Percentiles rank a stretch among this genome's conserved stretches.
phyloP scores from a whole-genome alignment of 2,113 vertebrate genomes.

The Hemibagrus wyckioides region DNA sequence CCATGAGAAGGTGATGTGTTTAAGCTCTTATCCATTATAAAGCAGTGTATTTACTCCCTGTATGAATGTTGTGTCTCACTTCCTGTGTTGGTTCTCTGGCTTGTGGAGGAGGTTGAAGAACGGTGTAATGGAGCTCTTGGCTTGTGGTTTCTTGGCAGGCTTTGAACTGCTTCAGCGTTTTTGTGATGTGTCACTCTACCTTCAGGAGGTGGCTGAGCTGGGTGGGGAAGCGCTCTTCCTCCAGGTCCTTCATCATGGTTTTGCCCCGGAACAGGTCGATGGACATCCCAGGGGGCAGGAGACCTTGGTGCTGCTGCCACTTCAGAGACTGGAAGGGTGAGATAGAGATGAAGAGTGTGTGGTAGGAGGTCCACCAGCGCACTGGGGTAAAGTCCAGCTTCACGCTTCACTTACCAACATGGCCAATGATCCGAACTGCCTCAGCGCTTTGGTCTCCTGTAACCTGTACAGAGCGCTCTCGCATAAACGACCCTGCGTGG shows the following conservation, averaged over 20 bases:
- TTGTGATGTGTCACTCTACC: constrained; percentile 66
- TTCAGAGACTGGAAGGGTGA: constrained; percentile 82
- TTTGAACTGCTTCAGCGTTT: background rate
- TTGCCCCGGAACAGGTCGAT: constrained; percentile 97
- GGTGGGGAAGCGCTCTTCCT: constrained; percentile 96
- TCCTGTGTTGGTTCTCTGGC: background rate
- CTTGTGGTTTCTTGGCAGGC: background rate
- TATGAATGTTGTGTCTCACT: background rate
- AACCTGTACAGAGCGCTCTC: constrained; percentile 52
- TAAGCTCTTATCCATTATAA: background rate
- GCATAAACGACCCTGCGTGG: constrained; percentile 46
- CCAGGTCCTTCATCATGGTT: constrained; percentile 95
- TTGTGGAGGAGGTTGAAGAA: background rate
- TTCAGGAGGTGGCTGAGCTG: constrained; percentile 94
- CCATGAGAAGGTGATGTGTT: background rate
- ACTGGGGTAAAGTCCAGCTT: background rate
- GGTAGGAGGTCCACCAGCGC: background rate
- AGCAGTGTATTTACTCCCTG: background rate
- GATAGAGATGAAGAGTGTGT: background rate
- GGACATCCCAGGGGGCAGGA: constrained; percentile 94
- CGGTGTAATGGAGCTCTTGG: background rate
- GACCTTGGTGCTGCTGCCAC: constrained; percentile 97
- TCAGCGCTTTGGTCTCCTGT: constrained; percentile 54
- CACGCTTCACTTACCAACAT: constrained; percentile 47
- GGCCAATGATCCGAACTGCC: constrained; percentile 54